Conservation (phyloP, 1,140 invertebrate genomes). For the Campodea augens region DNA sequence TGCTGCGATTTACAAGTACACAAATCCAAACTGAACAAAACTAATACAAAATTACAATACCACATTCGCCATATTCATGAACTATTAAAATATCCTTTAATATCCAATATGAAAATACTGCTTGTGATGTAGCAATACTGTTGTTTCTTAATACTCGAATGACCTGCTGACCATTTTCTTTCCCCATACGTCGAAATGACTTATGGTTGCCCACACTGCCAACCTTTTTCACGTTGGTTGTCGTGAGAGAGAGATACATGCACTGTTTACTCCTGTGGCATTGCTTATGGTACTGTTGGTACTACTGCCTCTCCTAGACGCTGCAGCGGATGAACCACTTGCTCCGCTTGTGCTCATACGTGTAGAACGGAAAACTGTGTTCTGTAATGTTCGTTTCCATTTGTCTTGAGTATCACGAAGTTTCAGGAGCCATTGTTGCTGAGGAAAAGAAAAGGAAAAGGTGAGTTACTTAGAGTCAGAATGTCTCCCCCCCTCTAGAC, state of each 20-base stretch:
- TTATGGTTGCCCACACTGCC: background rate
- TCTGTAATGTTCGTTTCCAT: constrained; percentile 30
- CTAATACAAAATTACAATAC: too few relatives aligned
- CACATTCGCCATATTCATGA: too few relatives aligned
- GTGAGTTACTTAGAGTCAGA: background rate
- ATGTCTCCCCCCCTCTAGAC: background rate
- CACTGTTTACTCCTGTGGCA: background rate
- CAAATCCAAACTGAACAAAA: too few relatives aligned
- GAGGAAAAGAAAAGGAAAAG: background rate
- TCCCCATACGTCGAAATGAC: background rate
- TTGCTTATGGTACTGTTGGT: too few relatives aligned
- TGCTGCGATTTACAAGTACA: too few relatives aligned
- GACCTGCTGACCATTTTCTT: too few relatives aligned
- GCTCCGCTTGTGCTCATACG: background rate
- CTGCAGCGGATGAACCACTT: background rate
- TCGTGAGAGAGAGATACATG: too few relatives aligned
- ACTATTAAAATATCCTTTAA: too few relatives aligned
- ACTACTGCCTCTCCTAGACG: too few relatives aligned
- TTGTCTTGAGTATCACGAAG: constrained; percentile 32
- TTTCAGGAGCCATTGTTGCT: constrained; percentile 30
- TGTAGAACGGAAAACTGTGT: constrained; percentile 24
- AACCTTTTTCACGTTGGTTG: background rate
- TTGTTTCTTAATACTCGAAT: too few relatives aligned
- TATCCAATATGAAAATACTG: too few relatives aligned
- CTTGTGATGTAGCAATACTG: too few relatives aligned